Percentiles rank a stretch among this genome's conserved stretches.
These are phyloP conservation scores for Cotesia congregata DNA, from an alignment of 2,888 invertebrate genomes.

Conservation along the genomic window DNA sequence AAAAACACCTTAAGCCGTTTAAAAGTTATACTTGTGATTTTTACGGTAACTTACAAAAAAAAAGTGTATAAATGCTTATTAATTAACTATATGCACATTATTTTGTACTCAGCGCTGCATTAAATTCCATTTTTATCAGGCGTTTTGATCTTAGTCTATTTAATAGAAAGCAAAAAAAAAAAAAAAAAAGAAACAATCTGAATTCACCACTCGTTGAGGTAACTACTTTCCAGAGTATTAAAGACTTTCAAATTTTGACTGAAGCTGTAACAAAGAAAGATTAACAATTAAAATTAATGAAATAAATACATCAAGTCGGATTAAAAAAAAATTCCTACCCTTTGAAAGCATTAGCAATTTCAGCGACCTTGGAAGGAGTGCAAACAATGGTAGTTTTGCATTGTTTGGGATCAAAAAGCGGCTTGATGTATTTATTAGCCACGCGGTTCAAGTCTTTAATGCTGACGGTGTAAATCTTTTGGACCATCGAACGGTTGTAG, in stretches of 20 bases:
- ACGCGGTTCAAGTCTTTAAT: slow-evolving; percentile 77
- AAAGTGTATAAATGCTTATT: not conserved
- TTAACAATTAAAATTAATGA: slow-evolving; percentile 32
- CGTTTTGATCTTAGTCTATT: slow-evolving; percentile 12
- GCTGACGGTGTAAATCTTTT: slow-evolving; percentile 77
- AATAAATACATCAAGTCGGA: slow-evolving; percentile 7
- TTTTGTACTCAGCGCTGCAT: not conserved
- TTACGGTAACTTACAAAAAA: not conserved
- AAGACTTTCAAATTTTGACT: slow-evolving; percentile 74
- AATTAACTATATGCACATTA: not conserved
- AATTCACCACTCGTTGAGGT: slow-evolving; percentile 73
- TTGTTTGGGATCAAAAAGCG: slow-evolving; percentile 76
- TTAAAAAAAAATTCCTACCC: slow-evolving; percentile 72
- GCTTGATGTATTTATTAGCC: slow-evolving; percentile 79
- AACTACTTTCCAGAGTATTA: slow-evolving; percentile 77
- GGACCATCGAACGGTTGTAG: slow-evolving; percentile 80
- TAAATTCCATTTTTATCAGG: not conserved
- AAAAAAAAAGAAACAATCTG: not conserved
- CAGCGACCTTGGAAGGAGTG: slow-evolving; percentile 81
- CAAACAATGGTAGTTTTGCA: slow-evolving; percentile 82
- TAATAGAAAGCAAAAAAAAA: not conserved
- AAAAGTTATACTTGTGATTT: slow-evolving; percentile 5
- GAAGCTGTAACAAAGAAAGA: slow-evolving; percentile 72
- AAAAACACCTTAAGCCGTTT: not conserved
- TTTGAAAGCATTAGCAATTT: slow-evolving; percentile 77